These are phyloP conservation scores for Pogona vitticeps DNA, from an alignment of 2,113 vertebrate species.

Conservation along the genomic window DNA sequence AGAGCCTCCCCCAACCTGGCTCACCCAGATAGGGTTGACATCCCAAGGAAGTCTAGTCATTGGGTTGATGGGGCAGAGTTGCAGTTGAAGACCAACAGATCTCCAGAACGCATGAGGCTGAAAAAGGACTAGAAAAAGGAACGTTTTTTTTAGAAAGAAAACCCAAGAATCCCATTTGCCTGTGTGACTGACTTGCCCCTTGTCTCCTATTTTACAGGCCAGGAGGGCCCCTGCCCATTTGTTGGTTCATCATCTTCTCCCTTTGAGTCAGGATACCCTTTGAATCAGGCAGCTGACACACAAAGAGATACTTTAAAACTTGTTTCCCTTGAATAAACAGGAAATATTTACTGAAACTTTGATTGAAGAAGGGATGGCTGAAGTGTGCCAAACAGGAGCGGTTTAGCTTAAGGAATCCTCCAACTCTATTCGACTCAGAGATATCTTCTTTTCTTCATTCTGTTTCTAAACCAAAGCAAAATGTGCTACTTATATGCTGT, in stretches of 20 bases:
- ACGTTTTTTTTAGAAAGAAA: background rate
- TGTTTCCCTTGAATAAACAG: background rate
- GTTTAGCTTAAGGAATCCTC: background rate
- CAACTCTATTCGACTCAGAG: background rate
- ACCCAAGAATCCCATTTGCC: background rate
- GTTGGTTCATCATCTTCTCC: constrained; percentile 42
- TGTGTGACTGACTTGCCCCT: background rate
- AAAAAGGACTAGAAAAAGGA: background rate
- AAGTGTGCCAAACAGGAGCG: background rate
- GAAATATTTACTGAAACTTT: background rate
- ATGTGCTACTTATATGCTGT: too few relatives aligned
- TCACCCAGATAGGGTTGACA: too few relatives aligned
- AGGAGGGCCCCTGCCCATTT: constrained; percentile 8
- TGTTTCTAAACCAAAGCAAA: background rate
- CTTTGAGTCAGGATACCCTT: background rate
- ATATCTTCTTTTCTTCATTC: background rate
- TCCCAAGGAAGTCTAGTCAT: too few relatives aligned
- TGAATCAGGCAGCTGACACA: background rate
- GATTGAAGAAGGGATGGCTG: background rate
- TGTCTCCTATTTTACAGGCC: background rate
- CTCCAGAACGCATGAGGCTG: rapidly evolving
- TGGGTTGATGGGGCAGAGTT: too few relatives aligned
- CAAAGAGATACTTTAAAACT: background rate
- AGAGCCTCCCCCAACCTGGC: too few relatives aligned
- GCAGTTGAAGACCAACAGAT: too few relatives aligned